These are phyloP conservation scores for Acanthacorydalis orientalis DNA, from an alignment of 2,888 invertebrate genomes.

Conservation along the genomic window DNA sequence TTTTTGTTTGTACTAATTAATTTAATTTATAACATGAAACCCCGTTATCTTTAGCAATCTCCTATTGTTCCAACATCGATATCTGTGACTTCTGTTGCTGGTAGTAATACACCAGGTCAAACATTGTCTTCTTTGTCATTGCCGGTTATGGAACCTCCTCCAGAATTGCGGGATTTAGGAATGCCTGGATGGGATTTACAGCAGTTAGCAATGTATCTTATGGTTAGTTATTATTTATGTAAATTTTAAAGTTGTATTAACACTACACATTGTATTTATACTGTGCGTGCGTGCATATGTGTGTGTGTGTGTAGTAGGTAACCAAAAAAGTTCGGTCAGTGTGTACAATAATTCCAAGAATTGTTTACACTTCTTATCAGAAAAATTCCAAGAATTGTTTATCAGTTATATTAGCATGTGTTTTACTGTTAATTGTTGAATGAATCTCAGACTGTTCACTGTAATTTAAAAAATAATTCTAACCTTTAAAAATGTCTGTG, in stretches of 20 bases:
- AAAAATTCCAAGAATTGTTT: too few species aligned
- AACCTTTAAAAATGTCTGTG: too few species aligned
- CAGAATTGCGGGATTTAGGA: constrained; percentile 23
- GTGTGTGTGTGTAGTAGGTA: too few species aligned
- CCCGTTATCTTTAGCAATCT: too few species aligned
- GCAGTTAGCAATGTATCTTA: constrained; percentile 51
- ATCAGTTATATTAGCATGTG: too few species aligned
- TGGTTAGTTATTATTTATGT: constrained; percentile 35
- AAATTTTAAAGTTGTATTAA: background rate
- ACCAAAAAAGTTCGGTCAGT: too few species aligned
- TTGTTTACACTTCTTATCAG: too few species aligned
- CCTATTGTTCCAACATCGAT: too few species aligned
- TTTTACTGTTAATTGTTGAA: too few species aligned
- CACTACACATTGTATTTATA: background rate
- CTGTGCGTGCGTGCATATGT: background rate
- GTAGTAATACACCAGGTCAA: background rate
- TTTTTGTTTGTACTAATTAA: background rate
- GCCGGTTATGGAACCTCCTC: constrained; percentile 5
- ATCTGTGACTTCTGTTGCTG: background rate
- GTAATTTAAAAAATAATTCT: too few species aligned
- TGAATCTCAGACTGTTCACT: too few species aligned
- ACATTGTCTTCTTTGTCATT: background rate
- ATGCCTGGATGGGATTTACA: constrained; percentile 58
- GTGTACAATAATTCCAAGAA: too few species aligned
- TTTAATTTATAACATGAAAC: background rate